These are phyloP conservation scores for Takifugu flavidus DNA, from an alignment of 2,113 vertebrate genomes.

Conservation along the genomic window DNA sequence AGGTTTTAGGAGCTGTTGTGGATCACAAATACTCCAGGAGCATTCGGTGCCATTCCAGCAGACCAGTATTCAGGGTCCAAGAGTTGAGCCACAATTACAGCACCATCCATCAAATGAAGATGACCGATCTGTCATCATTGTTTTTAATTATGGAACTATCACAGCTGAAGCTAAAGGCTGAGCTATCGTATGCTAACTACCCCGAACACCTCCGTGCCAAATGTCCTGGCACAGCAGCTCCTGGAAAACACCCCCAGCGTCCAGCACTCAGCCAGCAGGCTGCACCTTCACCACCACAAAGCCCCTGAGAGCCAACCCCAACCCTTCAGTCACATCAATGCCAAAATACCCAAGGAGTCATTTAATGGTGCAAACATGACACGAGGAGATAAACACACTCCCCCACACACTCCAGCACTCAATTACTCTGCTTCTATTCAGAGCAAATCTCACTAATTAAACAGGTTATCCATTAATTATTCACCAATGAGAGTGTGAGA, in stretches of 20 bases:
- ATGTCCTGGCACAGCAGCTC: slow-evolving; percentile 5
- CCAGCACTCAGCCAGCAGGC: slow-evolving; percentile 12
- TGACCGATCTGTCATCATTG: slow-evolving; percentile 20
- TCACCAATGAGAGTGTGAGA: slow-evolving; percentile 51
- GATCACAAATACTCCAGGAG: neutral
- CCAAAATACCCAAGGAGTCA: neutral
- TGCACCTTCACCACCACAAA: neutral
- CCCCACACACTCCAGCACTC: slow-evolving; percentile 42
- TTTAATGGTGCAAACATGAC: slow-evolving; percentile 7
- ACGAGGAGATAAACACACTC: slow-evolving; percentile 11
- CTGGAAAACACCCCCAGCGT: slow-evolving; percentile 3
- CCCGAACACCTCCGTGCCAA: slow-evolving; percentile 14
- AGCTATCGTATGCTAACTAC: neutral
- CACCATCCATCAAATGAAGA: slow-evolving; percentile 2
- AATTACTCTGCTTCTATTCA: slow-evolving; percentile 65
- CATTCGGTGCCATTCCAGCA: neutral
- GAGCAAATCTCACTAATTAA: slow-evolving; percentile 77
- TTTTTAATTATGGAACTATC: slow-evolving; percentile 34
- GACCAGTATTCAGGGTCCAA: neutral
- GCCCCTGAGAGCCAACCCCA: neutral
- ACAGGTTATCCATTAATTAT: slow-evolving; percentile 76
- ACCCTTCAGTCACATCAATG: neutral
- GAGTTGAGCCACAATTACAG: slow-evolving; percentile 29
- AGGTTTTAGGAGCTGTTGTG: neutral
- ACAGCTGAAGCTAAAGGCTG: slow-evolving; percentile 6